A percentile compares a stretch with the other conserved stretches of the same genome.
Evolutionary conservation across 37 sponge, comb jelly and placozoan species (phyloP).

Genomic region (Geodia barretti): DNA sequence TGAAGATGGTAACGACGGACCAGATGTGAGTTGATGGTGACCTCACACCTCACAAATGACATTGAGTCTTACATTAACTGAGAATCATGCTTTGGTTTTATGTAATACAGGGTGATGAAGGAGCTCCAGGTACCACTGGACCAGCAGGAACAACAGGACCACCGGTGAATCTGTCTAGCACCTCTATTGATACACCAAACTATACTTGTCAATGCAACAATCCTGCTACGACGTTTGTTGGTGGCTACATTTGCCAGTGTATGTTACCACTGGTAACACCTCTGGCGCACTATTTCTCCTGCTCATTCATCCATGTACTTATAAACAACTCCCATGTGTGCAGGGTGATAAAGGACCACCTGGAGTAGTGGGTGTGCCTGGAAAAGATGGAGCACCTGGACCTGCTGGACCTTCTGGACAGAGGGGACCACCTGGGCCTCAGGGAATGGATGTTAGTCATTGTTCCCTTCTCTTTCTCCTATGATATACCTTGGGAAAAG

Average conservation of each 20-base stretch:
- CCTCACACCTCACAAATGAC: no score
- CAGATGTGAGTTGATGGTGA: conserved; percentile 20
- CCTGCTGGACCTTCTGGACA: conserved; percentile 40
- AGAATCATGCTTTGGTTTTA: neutral
- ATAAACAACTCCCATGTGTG: no score
- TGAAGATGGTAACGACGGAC: conserved; percentile 23
- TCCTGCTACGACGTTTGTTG: neutral
- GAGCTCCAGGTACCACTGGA: conserved; percentile 35
- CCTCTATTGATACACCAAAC: neutral
- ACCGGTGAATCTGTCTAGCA: conserved; percentile 16
- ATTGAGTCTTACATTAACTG: no score
- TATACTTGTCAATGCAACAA: no score
- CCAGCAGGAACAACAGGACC: conserved; percentile 37
- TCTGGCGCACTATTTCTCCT: no score
- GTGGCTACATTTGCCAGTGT: no score
- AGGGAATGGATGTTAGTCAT: conserved; percentile 45
- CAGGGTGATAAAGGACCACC: neutral
- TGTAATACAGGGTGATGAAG: conserved; percentile 14
- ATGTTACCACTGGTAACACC: no score
- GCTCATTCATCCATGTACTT: no score
- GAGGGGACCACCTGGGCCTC: conserved; percentile 29
- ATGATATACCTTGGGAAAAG: neutral
- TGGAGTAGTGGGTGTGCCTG: conserved; percentile 12
- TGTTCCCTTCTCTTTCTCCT: neutral
- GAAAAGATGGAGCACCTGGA: conserved; percentile 37